Conservation (phyloP, 2,797 vertebrate species). For the Pseudocheirus occidentalis region DNA sequence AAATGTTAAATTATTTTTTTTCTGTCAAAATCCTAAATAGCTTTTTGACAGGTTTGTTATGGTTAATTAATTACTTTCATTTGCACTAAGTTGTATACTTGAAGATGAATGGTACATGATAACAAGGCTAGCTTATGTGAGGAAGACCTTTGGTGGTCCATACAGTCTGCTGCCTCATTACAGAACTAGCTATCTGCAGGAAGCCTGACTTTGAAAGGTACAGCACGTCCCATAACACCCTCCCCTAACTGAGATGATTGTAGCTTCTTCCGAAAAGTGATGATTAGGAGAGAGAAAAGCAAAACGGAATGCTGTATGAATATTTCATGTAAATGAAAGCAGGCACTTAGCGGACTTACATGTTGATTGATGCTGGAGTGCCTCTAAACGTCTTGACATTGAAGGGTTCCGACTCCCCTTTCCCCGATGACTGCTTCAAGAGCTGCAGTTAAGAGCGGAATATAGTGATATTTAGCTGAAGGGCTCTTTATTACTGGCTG, state of each 20-base stretch:
- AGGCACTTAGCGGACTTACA: slow-evolving; percentile 95
- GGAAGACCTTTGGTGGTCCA: slow-evolving; percentile 87
- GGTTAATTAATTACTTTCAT: slow-evolving; percentile 87
- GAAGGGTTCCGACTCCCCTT: slow-evolving; percentile 90
- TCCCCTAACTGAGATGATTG: slow-evolving; percentile 95
- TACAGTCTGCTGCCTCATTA: slow-evolving; percentile 89
- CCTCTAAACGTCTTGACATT: slow-evolving; percentile 94
- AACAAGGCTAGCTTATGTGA: slow-evolving; percentile 83
- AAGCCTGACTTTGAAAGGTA: slow-evolving; percentile 91
- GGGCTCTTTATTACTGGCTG: slow-evolving; percentile 95
- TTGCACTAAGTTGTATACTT: slow-evolving; percentile 85
- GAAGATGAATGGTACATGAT: slow-evolving; percentile 82
- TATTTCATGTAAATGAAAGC: slow-evolving; percentile 99
- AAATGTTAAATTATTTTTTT: slow-evolving; percentile 77
- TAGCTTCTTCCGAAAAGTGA: slow-evolving; percentile 94
- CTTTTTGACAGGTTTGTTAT: slow-evolving; percentile 85
- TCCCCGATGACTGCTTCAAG: slow-evolving; percentile 90
- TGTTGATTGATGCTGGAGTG: slow-evolving; percentile 97
- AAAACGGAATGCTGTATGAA: slow-evolving; percentile 98
- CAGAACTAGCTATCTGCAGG: slow-evolving; percentile 89
- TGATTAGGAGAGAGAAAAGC: slow-evolving; percentile 96
- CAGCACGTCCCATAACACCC: slow-evolving; percentile 89
- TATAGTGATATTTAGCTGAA: slow-evolving; percentile 94
- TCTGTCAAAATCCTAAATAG: slow-evolving; percentile 82
- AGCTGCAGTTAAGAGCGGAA: slow-evolving; percentile 91